These are phyloP conservation scores for Ennomos quercinarius DNA, from an alignment of 2,888 invertebrate genomes.

Conservation along the genomic window DNA sequence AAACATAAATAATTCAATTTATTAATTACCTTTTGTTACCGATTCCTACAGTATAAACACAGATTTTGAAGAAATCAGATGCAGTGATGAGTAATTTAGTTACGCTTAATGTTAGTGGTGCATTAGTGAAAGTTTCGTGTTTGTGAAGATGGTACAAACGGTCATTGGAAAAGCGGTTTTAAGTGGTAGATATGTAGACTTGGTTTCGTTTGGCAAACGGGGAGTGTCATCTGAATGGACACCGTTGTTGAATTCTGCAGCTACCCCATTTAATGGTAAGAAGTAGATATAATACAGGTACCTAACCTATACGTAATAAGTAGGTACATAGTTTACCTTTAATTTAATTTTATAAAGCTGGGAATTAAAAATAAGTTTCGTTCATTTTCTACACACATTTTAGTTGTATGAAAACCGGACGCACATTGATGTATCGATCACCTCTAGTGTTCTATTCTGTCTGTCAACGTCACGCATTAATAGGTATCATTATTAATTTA, in stretches of 20 bases:
- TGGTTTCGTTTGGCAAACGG: conserved; percentile 52
- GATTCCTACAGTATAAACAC: conserved; percentile 6
- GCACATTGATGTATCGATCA: no score
- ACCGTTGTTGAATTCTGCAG: conserved; percentile 56
- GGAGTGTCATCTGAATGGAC: conserved; percentile 62
- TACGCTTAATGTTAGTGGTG: neutral
- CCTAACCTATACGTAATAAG: no score
- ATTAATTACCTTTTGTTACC: conserved; percentile 38
- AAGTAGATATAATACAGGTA: neutral
- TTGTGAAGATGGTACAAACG: conserved; percentile 37
- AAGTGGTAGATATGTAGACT: conserved; percentile 45
- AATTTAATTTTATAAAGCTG: no score
- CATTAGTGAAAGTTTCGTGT: conserved; percentile 5
- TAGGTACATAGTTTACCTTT: no score
- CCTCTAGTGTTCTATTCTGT: no score
- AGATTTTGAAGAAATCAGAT: conserved; percentile 16
- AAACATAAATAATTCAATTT: conserved; percentile 47
- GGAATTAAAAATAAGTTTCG: no score
- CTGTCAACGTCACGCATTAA: no score
- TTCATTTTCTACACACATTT: no score
- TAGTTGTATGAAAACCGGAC: no score
- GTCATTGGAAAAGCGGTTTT: conserved; percentile 56
- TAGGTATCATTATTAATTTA: no score
- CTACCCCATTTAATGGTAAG: conserved; percentile 32
- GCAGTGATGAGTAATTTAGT: neutral